Evolutionary conservation across 2,113 vertebrate species (phyloP), one percentile per base, ranked within the genome.

Genomic region (Toxotes chatareus): DNA sequence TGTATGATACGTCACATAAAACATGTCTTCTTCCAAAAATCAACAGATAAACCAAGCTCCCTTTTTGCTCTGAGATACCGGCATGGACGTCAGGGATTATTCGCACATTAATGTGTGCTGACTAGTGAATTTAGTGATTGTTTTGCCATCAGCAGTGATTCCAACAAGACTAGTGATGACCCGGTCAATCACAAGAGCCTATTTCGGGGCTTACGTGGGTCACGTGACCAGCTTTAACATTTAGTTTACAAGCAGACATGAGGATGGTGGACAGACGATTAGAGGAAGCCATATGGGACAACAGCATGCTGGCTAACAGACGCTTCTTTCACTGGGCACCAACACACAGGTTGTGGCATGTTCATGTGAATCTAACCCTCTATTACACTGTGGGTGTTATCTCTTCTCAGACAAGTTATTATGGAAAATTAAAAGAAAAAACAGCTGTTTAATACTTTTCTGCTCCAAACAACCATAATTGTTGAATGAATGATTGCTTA

Each of bases 251-350:
- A 68, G 70, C 47, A 78, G 66, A 86, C n/a, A 59, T 51, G 61
- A 84, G 79, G 68, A 76, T 55, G 71, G 80, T 46, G 57, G 80
- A 80, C 80, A 76, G 74, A 81, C 16, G 68, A 86, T 74, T 70
- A 66, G 47, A 85, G 69, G 60, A 71, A 51, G 77, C 81, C 90
- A 90, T 89, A 92, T 90, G 90, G 88, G 84, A 88, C 86, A 76
- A 86, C 89, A 89, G 87, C 84, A 87, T 83, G 87, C 70, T 56
- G 72, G 63, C 86, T 70, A 73, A 85, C 67, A 65, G 69, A 47
- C 70, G 59, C 59, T 78, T 81, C 55, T 73, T 88, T 74, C 32
- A 79, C 69, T 65, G 61, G 73, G 61, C 85, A 88, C 73, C 63
- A 69, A 51, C 72, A 83, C 80, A 56, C 77, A 75, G 65, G 73